Evolutionary conservation across 1,140 invertebrate genomes (phyloP), one percentile per base, ranked within the genome.

Genomic region (Drosophila arawakana): DNA sequence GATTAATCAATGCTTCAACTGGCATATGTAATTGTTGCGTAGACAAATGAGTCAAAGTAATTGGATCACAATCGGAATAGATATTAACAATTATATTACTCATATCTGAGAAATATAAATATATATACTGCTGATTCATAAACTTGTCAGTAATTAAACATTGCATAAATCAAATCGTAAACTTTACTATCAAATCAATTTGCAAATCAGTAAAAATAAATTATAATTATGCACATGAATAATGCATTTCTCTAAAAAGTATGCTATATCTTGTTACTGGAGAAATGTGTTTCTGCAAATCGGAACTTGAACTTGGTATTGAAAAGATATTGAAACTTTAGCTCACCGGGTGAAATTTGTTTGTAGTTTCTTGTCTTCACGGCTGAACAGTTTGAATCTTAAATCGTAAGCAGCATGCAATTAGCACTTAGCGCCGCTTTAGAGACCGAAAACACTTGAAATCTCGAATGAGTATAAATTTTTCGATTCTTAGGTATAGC

Each of bases 391-490:
- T n/a, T 60, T 57, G 11, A 41, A 49, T 41, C 60, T 18, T 60
- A 68, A 44, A 46, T 68, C 65, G 15, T 50, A 10, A 10, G 21
- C 25, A 46, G 65, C 65, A 41, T 59, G 46, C 49, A 18, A 59
- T 68, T 68, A 44, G 34, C 55, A 68, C 50, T 50, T 68, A 55
- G 55, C 46, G 65, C 49, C 49, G 49, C 18, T 30, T 30, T n/a
- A 43, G 6, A 30, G 25, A 30, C 25, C 25, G 9, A 43, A 39
- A 37, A 44, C 37, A 43, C 63, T 58, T 35, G 21, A 37, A 35
- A 68, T 68, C 44, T 68, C 44, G 44, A 60, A 59, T 68, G 21
- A 60, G 46, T 41, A 60, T 35, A 55, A 46, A 60, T 43, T 43
- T 43, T 50, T 68, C 50, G 25, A 30, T 30, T 30, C 4, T 30